Base-by-base conservation (phyloP, 2,888 invertebrate species). In the Chrysina gloriosa region DNA sequence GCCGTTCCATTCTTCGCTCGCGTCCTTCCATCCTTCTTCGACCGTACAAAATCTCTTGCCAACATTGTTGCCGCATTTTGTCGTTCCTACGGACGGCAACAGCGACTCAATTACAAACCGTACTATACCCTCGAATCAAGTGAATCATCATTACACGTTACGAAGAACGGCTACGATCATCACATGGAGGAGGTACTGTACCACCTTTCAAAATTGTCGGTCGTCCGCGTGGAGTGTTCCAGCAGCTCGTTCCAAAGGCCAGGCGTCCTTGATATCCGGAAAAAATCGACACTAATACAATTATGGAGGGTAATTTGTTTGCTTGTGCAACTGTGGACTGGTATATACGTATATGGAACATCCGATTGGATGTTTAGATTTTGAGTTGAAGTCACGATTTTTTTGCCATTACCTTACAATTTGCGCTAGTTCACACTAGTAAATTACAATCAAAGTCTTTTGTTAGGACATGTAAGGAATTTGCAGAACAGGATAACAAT, bases 251-350 rank as follows among this genome's bases (percentile, higher is more conserved):
- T 50, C 23, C 39, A 25, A 39, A 39, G 11, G 16, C 58, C 25
- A 2, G n/a, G 58, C 11, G 58, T 58, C 58, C 58, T 58, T 58
- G 58, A 25, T 39, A 39, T 25, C 42, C 39, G 23, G 7, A 39
- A 58, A 58, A 58, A 56, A 56, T 11, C 36, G 36, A 25, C 42
- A 39, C 58, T 58, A 58, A 58, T 39, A 39, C 58, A 58, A 58
- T 58, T 58, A 58, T 39, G 39, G 29, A 50, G 39, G 58, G 23
- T 39, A 58, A 58, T 58, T 58, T 39, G 58, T 39, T 25, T 39
- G 58, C 21, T 25, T 36, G n/a, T n/a, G 58, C 39, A 39, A 25
- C 14, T 25, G 27, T 39, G 23, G 14, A 25, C 21, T 6, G 36
- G 3, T n/a, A n/a, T n/a, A 39, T 11, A n/a, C 21, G 19, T 50